These are phyloP conservation scores for Bos indicus DNA, from an alignment of 2,113 vertebrate genomes.

Conservation along the genomic window DNA sequence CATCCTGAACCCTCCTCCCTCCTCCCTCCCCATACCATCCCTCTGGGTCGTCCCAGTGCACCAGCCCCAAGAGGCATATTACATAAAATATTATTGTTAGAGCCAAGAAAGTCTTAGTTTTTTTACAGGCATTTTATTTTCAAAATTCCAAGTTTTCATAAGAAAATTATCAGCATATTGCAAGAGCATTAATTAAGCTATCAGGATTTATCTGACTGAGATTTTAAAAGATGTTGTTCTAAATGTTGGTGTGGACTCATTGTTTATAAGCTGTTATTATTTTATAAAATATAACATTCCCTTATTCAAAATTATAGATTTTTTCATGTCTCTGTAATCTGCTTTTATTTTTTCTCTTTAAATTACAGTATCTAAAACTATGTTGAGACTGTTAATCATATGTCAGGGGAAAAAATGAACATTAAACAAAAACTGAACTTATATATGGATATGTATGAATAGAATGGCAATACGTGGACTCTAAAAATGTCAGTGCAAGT, in stretches of 20 bases:
- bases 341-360: not conserved
- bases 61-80: not conserved
- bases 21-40: too few species aligned
- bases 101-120: not conserved
- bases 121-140: not conserved
- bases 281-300: not conserved
- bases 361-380: not conserved
- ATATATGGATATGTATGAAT: not conserved
- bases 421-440: not conserved
- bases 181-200: not conserved
- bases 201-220: not conserved
- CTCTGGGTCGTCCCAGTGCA: too few species aligned
- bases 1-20: too few species aligned
- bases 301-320: conserved; percentile 16
- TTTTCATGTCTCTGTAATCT: not conserved
- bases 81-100: rapidly evolving
- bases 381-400: not conserved
- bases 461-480: not conserved
- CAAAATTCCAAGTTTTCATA: conserved; percentile 18
- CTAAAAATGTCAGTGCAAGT: not conserved
- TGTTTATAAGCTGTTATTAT: conserved; percentile 48
- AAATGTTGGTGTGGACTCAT: not conserved
- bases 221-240: not conserved
- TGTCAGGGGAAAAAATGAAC: not conserved
- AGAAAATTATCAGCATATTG: not conserved